These are phyloP conservation scores for Lytechinus pictus DNA, from an alignment of 35 echinoderm and acorn worm genomes.

Conservation along the genomic window DNA sequence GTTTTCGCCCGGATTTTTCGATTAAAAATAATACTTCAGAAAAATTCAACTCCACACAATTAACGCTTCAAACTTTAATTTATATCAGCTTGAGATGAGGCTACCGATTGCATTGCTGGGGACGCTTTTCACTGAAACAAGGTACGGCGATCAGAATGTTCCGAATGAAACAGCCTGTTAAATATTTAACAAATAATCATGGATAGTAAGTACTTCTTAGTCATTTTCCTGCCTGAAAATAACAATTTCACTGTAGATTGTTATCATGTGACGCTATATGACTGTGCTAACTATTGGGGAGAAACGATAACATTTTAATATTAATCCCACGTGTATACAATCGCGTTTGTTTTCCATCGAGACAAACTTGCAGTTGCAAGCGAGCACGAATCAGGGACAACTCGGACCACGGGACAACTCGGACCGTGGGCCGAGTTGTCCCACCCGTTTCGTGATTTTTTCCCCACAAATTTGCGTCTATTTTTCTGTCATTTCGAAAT, in stretches of 20 bases:
- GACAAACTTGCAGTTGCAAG: too few relatives aligned
- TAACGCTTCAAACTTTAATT: too few relatives aligned
- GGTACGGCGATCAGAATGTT: neutral
- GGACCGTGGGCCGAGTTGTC: too few relatives aligned
- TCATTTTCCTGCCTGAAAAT: neutral
- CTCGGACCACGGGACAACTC: too few relatives aligned
- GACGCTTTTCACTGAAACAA: neutral
- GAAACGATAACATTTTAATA: neutral
- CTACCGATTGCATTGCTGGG: neutral
- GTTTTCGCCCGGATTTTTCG: too few relatives aligned
- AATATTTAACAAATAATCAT: neutral
- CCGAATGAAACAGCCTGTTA: neutral
- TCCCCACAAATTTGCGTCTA: too few relatives aligned
- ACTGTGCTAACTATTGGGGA: neutral
- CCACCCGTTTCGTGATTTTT: too few relatives aligned
- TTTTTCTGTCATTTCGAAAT: too few relatives aligned
- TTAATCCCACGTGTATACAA: neutral
- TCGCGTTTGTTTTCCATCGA: neutral
- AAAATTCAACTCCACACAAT: too few relatives aligned
- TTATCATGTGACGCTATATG: neutral
- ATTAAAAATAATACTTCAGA: too few relatives aligned
- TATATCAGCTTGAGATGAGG: neutral
- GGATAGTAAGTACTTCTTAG: neutral
- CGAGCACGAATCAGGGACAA: too few relatives aligned
- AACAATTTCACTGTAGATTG: neutral